phyloP scores from a whole-genome alignment of 92 coral and sea anemone species.

The Virgularia gustaviana region DNA sequence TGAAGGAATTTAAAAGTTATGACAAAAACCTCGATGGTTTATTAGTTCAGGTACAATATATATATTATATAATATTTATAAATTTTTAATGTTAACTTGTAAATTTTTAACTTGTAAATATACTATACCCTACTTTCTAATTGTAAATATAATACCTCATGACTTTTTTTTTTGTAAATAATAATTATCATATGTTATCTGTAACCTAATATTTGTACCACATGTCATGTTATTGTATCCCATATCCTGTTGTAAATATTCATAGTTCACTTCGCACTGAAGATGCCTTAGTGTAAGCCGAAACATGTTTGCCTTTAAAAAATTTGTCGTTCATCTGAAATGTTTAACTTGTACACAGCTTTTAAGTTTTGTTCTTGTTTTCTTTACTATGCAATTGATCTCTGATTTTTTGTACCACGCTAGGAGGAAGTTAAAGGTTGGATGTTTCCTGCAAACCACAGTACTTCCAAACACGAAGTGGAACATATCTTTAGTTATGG shows the following conservation, averaged over 20 bases:
- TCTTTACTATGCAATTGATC: too few species aligned
- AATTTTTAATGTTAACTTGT: background rate
- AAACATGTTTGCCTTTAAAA: too few species aligned
- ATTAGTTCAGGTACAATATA: constrained; percentile 41
- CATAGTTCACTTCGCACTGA: background rate
- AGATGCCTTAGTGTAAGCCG: too few species aligned
- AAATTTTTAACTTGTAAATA: too few species aligned
- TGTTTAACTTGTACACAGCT: background rate
- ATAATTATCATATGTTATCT: too few species aligned
- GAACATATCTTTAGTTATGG: constrained; percentile 57
- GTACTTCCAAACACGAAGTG: constrained; percentile 49
- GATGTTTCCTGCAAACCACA: constrained; percentile 39
- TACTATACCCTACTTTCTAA: too few species aligned
- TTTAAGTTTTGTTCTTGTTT: background rate
- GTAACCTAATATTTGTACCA: too few species aligned
- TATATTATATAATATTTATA: background rate
- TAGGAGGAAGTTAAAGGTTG: constrained; percentile 58
- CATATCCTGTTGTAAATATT: too few species aligned
- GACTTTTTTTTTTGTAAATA: background rate
- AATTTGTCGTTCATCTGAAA: too few species aligned
- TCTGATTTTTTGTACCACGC: too few species aligned
- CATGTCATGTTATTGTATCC: too few species aligned
- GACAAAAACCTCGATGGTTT: constrained; percentile 54
- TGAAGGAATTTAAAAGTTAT: constrained; percentile 48
- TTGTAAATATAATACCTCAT: too few species aligned